Evolutionary conservation across 2,888 invertebrate species (phyloP), one percentile per base, ranked within the genome.

Genomic region (Phlogophora meticulosa): DNA sequence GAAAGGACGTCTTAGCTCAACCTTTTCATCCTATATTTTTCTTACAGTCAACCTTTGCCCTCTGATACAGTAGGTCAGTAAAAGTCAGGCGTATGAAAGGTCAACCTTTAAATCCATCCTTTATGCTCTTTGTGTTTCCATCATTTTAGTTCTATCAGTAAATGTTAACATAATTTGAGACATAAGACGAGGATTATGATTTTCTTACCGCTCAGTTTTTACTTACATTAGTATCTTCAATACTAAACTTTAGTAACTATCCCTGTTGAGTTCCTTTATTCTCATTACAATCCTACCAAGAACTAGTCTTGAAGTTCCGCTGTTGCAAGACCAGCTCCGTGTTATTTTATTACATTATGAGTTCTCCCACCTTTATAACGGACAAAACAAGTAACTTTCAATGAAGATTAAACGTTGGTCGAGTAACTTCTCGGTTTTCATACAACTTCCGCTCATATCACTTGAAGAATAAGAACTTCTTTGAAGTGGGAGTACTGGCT

Each of bases 391-490:
- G 20, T 34, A 73, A 78, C 70, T 79, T 72, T 56, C 57, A 53
- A 75, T 66, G 59, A 71, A 63, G 59, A 79, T 71, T 79, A 80
- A 75, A 75, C 59, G 59, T 42, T 38, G 40, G 64, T 62, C 46
- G 24, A 78, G 55, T 40, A 45, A 28, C 45, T 64, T 46, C 49
- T 40, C 45, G 67, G 52, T 75, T 57, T 51, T 57, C 49, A 20
- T 43, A 58, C 57, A 75, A 66, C 48, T 60, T 51, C 13, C 36
- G 38, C 52, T 62, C 38, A 53, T 65, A 70, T 56, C 72, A 61
- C 51, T 65, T 56, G 24, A 66, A 75, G 43, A 57, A 55, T 58
- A 62, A 20, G 43, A 65, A 70, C 42, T 66, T 58, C 15, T 53
- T 48, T 7, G 34, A 24, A 48, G 46, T 53, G 10, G 56, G 17